A percentile compares a stretch with the other conserved stretches of the same genome.
Conservation (phyloP, 2,113 vertebrate genomes). For the Cochlearius cochlearius region DNA sequence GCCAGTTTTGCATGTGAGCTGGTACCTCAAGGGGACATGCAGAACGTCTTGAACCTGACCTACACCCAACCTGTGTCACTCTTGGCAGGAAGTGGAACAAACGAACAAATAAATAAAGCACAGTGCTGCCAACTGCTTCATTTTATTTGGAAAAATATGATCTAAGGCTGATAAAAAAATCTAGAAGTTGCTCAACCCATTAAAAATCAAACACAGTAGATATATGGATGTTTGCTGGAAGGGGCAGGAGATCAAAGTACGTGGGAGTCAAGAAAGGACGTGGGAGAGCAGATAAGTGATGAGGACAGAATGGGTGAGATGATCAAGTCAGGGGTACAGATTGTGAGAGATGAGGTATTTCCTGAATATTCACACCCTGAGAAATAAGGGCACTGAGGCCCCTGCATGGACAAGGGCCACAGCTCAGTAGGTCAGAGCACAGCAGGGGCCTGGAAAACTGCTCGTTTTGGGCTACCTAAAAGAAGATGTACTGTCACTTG, state of each 20-base stretch:
- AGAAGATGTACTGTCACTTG: not conserved
- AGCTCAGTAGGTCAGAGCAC: not conserved
- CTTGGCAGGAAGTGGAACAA: not conserved
- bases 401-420: not conserved
- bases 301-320: not conserved
- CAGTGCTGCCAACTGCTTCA: not conserved
- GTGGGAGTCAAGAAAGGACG: not conserved
- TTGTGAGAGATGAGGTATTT: not conserved
- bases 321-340: not conserved
- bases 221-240: not conserved
- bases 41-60: not conserved
- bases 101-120: not conserved
- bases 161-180: not conserved
- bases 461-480: not conserved
- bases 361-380: not conserved
- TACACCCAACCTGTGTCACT: not conserved
- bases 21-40: not conserved
- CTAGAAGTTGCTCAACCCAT: not conserved
- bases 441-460: not conserved
- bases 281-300: not conserved
- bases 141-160: not conserved
- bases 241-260: not conserved
- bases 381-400: accelerated
- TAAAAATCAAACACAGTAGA: not conserved
- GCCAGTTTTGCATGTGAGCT: not conserved